A percentile compares a stretch with the other conserved stretches of the same genome.
Conservation (phyloP, 1,140 invertebrate species). For the Plutomurus gul region DNA sequence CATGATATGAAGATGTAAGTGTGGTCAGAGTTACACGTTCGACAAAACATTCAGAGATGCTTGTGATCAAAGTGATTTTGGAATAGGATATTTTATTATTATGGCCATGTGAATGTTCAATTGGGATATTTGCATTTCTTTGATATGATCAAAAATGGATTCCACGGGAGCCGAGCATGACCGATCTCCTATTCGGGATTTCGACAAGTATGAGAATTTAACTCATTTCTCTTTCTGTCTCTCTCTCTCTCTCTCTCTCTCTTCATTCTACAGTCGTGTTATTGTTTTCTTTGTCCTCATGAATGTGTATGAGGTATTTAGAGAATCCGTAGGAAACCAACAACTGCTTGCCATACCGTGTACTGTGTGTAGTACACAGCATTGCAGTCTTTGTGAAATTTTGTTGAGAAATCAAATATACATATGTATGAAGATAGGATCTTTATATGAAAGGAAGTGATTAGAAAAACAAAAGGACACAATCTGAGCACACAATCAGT, state of each 20-base stretch:
- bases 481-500: neutral
- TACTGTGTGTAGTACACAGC: too few relatives aligned
- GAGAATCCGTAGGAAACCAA: too few relatives aligned
- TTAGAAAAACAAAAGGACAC: neutral
- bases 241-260: neutral
- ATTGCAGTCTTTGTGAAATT: too few relatives aligned
- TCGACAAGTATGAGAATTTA: constrained; percentile 25
- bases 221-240: neutral
- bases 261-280: neutral
- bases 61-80: constrained; percentile 41
- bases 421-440: neutral
- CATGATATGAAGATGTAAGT: constrained; percentile 38
- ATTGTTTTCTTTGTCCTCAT: neutral
- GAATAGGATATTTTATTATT: constrained; percentile 47
- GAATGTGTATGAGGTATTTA: neutral
- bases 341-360: too few relatives aligned
- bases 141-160: constrained; percentile 48
- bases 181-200: constrained; percentile 24
- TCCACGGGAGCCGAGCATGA: constrained; percentile 7
- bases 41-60: neutral
- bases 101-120: constrained; percentile 38
- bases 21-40: neutral
- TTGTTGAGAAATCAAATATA: neutral
- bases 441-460: neutral
- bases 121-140: constrained; percentile 45